Evolutionary conservation across 2,113 vertebrate genomes (phyloP).

Genomic region (Oplegnathus fasciatus): DNA sequence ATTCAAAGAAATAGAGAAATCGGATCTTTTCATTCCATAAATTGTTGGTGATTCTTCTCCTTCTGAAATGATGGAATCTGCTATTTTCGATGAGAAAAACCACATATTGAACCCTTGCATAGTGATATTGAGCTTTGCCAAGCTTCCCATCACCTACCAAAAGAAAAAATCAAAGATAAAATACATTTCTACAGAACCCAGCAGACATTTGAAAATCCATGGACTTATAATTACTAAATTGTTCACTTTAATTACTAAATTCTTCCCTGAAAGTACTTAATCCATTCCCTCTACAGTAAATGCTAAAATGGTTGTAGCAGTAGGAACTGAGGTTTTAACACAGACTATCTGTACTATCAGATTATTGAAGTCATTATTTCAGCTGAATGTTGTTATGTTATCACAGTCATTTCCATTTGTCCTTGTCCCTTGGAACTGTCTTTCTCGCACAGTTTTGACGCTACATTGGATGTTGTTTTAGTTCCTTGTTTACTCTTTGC

Average conservation of each 20-base stretch:
- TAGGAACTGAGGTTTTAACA: neutral
- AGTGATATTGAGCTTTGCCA: too few species aligned
- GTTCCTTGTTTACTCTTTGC: constrained; percentile 12
- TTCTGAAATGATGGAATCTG: too few species aligned
- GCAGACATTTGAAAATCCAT: too few species aligned
- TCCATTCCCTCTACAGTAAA: neutral
- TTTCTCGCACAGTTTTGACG: neutral
- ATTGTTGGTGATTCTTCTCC: neutral
- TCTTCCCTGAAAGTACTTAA: neutral
- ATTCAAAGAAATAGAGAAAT: too few species aligned
- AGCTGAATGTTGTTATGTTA: neutral
- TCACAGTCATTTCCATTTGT: neutral
- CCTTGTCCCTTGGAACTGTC: neutral
- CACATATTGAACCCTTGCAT: too few species aligned
- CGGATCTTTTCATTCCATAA: neutral
- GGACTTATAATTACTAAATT: too few species aligned
- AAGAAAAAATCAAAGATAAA: too few species aligned
- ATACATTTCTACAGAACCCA: too few species aligned
- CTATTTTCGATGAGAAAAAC: too few species aligned
- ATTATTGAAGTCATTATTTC: neutral
- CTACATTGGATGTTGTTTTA: neutral
- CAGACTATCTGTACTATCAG: neutral
- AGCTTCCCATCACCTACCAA: too few species aligned
- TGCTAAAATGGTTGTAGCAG: neutral
- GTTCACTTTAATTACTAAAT: neutral